Conservation (phyloP, 1,140 invertebrate genomes). For the Belonocnema kinseyi region DNA sequence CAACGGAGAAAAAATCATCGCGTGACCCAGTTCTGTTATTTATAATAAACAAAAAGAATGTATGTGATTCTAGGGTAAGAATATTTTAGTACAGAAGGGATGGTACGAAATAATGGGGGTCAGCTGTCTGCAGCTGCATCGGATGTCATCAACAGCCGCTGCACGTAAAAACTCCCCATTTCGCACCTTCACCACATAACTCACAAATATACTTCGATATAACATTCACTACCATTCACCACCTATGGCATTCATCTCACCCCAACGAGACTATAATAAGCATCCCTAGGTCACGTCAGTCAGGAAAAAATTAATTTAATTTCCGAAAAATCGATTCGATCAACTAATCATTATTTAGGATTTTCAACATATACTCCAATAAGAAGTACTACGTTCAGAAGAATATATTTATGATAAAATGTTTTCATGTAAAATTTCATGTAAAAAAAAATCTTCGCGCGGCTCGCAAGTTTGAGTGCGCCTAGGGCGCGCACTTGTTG, state of each 20-base stretch:
- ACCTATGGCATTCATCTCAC: slow-evolving; percentile 15
- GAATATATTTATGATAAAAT: too few relatives aligned
- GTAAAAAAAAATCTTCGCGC: too few relatives aligned
- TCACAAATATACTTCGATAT: slow-evolving; percentile 42
- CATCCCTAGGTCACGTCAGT: slow-evolving; percentile 9
- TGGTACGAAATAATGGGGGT: slow-evolving; percentile 65
- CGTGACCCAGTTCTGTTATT: background rate
- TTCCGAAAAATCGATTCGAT: background rate
- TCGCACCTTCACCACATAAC: slow-evolving; percentile 42
- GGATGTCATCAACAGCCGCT: slow-evolving; percentile 63
- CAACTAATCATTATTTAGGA: background rate
- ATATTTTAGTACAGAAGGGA: slow-evolving; percentile 53
- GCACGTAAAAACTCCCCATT: slow-evolving; percentile 58
- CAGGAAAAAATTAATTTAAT: slow-evolving; percentile 19
- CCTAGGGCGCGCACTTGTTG: too few relatives aligned
- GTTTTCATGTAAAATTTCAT: too few relatives aligned
- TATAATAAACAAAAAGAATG: background rate
- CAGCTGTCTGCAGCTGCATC: slow-evolving; percentile 59
- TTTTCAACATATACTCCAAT: too few relatives aligned
- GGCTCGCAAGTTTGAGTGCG: too few relatives aligned
- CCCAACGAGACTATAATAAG: slow-evolving; percentile 1
- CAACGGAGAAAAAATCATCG: background rate
- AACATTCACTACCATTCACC: slow-evolving; percentile 36
- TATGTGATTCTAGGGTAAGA: slow-evolving; percentile 15
- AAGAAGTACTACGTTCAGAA: too few relatives aligned